These are phyloP conservation scores for Pristionchus mayeri DNA, from an alignment of 2,888 invertebrate species.

Conservation along the genomic window DNA sequence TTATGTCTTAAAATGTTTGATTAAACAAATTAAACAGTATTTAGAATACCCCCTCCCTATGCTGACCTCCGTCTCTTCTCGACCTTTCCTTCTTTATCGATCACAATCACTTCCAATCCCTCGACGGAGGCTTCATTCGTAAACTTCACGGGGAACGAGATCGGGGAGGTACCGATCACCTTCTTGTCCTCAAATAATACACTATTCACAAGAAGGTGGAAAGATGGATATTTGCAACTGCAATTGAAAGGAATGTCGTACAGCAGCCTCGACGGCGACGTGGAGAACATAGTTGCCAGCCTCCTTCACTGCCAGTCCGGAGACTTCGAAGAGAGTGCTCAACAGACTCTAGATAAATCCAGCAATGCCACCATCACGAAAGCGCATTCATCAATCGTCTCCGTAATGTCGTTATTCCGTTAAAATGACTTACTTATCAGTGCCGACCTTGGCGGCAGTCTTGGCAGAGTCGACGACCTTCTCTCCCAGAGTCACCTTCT, in stretches of 20 bases:
- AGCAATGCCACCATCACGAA: no score
- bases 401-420: no score
- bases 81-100: slow-evolving; percentile 37
- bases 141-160: slow-evolving; percentile 46
- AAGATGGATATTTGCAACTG: neutral
- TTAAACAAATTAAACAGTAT: no score
- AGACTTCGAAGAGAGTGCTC: slow-evolving; percentile 43
- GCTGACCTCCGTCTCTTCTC: slow-evolving; percentile 43
- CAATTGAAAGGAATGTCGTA: neutral
- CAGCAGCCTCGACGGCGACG: slow-evolving; percentile 38
- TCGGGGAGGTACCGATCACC: slow-evolving; percentile 23
- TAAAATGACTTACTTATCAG: slow-evolving; percentile 33
- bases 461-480: slow-evolving; percentile 28
- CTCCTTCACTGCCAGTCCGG: slow-evolving; percentile 25
- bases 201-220: neutral
- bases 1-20: no score
- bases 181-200: slow-evolving; percentile 37
- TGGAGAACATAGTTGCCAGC: slow-evolving; percentile 33
- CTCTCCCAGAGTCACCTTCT: neutral
- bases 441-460: slow-evolving; percentile 36
- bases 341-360: no score
- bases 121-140: slow-evolving; percentile 42
- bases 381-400: no score
- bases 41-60: no score
- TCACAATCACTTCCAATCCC: slow-evolving; percentile 34